Base-by-base conservation (phyloP, 1,140 invertebrate species). In the Zophobas morio region DNA sequence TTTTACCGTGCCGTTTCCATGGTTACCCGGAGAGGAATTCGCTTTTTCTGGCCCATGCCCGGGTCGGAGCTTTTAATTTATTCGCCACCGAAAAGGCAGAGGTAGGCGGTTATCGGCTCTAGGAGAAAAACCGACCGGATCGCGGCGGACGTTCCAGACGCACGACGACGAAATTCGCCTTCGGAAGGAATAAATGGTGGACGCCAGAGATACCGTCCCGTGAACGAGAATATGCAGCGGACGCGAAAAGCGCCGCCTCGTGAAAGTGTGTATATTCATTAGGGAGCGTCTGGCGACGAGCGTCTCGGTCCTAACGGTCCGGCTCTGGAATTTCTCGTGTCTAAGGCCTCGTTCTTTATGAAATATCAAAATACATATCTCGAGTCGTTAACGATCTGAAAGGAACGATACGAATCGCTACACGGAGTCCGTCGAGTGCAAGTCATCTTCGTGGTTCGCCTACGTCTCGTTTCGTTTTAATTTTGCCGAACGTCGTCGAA, bases 11-110 rank as follows among this genome's bases (percentile, higher is more conserved):
- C 77, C 42, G 76, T 79, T 79, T 79, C 80, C 78, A 80, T 78
- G 81, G 80, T 79, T 76, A 80, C 77, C 20, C 76, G 75, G 47
- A 66, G 76, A 57, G 79, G 81, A 82, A 82, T 82, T 81, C 74
- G 81, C 37, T 82, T 82, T 82, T 82, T 82, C 80, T 80, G 74
- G 39, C 40, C 40, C 35, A 39, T 76, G 78, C 66, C 78, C 77
- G 47, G 37, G 42, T 70, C 75, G 39, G 75, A 71, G 47, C 79
- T 83, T 83, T 83, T 83, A 83, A 83, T 83, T 83, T 83, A 83
- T 83, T 80, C 82, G 78, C 57, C 76, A 71, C 60, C 39, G 60
- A 66, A 66, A 40, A 20, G 20, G 20, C 20, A 20, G 20, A 20
- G 20, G 20, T 20, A 20, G 20, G 20, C 20, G 20, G 20, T 20